Base-by-base conservation (phyloP, 1,140 invertebrate species). In the Neodiprion pinetum region DNA sequence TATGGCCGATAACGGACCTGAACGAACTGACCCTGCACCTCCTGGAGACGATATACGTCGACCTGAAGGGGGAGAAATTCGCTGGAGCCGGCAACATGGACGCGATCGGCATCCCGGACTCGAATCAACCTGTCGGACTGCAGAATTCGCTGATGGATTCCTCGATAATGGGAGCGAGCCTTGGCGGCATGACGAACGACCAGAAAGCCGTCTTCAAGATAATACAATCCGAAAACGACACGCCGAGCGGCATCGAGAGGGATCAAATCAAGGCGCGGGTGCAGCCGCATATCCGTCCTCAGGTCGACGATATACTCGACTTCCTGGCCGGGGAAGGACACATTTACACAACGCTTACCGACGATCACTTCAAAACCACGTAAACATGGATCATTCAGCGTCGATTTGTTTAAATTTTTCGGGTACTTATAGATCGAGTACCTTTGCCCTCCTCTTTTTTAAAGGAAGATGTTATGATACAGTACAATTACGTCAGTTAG, bases 311-410 rank as follows among this genome's bases (percentile, higher is more conserved):
- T 12, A 87, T 89, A 48, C 61, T 89, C 7, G 85, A 89, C 7
- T 88, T 88, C 53, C 76, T 89, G 1, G 81, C 82, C 1, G 82
- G 80, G 7, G 88, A 89, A 75, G 88, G 88, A n/a, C 88, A 89
- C 14, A 85, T 89, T 73, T 89, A 89, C 72, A 88, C 88, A 1
- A 87, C 88, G 0, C 80, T 82, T 47, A 87, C 86, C n/a, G 88
- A 89, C 49, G 83, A 89, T 78, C 82, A 84, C 69, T 88, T 87
- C 75, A 88, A 87, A 80, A 81, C 86, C 23, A 88, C 85, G 53
- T 88, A 80, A 86, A 61, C n/a, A 40, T 40, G 5, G 28, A 5
- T 3, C 28, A 40, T 5, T 5, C 28, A 40, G 5, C 28, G 28
- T 40, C 28, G 28, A 40, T 5, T 40, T 40, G 28, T 40, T 40